phyloP scores from a whole-genome alignment of 2,888 invertebrate species.

The Lottia gigantea region DNA sequence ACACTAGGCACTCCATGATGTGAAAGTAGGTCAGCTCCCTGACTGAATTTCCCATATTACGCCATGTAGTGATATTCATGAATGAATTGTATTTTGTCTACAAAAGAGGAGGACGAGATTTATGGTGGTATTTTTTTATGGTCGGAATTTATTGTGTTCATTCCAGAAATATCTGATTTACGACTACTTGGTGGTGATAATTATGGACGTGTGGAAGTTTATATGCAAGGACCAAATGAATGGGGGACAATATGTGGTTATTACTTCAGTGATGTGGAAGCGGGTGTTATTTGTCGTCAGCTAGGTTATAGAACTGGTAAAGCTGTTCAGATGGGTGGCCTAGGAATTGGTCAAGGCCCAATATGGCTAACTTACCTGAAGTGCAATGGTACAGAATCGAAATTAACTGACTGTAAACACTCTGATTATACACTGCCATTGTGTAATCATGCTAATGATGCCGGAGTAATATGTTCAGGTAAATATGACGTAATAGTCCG shows the following conservation, averaged over 20 bases:
- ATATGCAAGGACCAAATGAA: conserved; percentile 43
- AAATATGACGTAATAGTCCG: conserved; percentile 4
- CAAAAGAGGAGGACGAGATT: too few relatives aligned
- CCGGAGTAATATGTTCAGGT: conserved; percentile 37
- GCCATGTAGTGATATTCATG: too few relatives aligned
- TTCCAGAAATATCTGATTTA: conserved; percentile 69
- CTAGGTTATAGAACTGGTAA: conserved; percentile 48
- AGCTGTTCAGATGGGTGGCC: conserved; percentile 32
- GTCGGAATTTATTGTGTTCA: neutral
- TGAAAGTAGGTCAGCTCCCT: too few relatives aligned
- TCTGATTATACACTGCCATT: conserved; percentile 29
- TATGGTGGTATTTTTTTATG: too few relatives aligned
- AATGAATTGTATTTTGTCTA: too few relatives aligned
- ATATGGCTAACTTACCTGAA: conserved; percentile 42
- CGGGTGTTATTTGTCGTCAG: conserved; percentile 50
- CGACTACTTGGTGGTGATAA: conserved; percentile 74
- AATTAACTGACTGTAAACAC: conserved; percentile 29
- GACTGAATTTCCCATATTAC: too few relatives aligned
- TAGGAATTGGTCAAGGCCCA: conserved; percentile 28
- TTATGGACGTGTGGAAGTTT: conserved; percentile 78
- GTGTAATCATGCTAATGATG: conserved; percentile 38
- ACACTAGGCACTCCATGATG: too few relatives aligned
- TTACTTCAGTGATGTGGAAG: conserved; percentile 52
- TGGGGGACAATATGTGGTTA: conserved; percentile 62
- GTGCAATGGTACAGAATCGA: conserved; percentile 33